Conservation (phyloP, 1,140 invertebrate genomes). For the Lasaia peninsularis region DNA sequence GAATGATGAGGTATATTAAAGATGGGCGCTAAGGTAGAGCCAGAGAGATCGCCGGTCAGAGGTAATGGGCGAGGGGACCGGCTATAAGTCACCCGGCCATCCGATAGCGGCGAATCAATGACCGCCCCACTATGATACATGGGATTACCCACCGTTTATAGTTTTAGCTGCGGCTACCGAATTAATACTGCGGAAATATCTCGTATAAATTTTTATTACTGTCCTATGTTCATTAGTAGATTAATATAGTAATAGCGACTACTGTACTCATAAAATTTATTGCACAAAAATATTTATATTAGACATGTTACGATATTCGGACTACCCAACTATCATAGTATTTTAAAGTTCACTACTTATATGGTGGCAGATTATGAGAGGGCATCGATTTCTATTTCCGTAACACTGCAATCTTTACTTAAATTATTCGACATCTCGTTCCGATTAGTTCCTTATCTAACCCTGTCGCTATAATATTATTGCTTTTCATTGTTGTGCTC, state of each 20-base stretch:
- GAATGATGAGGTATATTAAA: constrained; percentile 63
- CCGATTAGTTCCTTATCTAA: too few species aligned
- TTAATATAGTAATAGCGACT: constrained; percentile 15
- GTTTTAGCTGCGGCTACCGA: constrained; percentile 59
- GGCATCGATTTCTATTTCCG: too few species aligned
- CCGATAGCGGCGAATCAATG: constrained; percentile 71
- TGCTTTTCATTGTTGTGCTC: too few species aligned
- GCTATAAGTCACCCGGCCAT: constrained; percentile 64
- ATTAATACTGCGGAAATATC: constrained; percentile 69
- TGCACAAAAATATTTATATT: neutral
- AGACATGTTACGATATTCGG: neutral
- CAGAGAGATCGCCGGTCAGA: constrained; percentile 31
- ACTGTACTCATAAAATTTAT: neutral
- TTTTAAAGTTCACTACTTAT: too few species aligned
- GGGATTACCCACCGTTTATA: constrained; percentile 63
- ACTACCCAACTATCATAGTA: too few species aligned
- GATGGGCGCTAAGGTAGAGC: constrained; percentile 33
- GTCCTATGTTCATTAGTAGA: constrained; percentile 29
- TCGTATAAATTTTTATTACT: constrained; percentile 45
- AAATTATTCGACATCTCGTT: too few species aligned
- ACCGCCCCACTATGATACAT: constrained; percentile 71
- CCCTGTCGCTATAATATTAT: too few species aligned
- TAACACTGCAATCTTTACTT: too few species aligned
- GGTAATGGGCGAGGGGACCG: constrained; percentile 62
- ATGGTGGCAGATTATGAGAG: too few species aligned